These are phyloP conservation scores for Orthonevra nobilis DNA, from an alignment of 2,888 invertebrate genomes.

Conservation along the genomic window DNA sequence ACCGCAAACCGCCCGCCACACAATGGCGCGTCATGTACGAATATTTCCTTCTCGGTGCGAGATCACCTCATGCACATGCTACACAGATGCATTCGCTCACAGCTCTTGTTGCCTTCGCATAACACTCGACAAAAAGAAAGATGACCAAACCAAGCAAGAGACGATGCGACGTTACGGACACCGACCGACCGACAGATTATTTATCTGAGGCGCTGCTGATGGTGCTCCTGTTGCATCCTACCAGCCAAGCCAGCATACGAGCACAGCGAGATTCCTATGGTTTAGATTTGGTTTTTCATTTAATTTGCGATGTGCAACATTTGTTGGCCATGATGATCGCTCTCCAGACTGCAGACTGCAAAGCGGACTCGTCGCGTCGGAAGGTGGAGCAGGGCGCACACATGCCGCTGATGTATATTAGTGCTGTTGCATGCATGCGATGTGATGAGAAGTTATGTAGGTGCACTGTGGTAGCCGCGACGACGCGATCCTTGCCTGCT, in stretches of 20 bases:
- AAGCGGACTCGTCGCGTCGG: constrained; percentile 7
- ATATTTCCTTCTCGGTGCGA: constrained; percentile 41
- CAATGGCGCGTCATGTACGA: constrained; percentile 65
- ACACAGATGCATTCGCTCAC: constrained; percentile 28
- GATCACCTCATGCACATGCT: constrained; percentile 65
- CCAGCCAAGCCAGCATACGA: too few relatives aligned
- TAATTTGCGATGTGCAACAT: constrained; percentile 71
- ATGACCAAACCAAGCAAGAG: constrained; percentile 12
- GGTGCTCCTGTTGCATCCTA: constrained; percentile 20
- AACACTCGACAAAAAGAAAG: constrained; percentile 30
- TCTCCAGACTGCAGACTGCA: constrained; percentile 21
- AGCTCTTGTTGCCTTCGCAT: constrained; percentile 21
- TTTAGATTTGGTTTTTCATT: constrained; percentile 67
- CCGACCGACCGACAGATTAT: constrained; percentile 68
- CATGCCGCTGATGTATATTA: constrained; percentile 66
- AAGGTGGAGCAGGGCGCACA: constrained; percentile 55
- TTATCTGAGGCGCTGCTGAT: constrained; percentile 59
- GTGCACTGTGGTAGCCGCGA: constrained; percentile 38
- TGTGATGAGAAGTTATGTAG: constrained; percentile 69
- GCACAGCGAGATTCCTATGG: constrained; percentile 42
- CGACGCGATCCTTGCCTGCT: constrained; percentile 25
- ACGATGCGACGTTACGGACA: constrained; percentile 30
- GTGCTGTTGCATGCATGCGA: constrained; percentile 68
- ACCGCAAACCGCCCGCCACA: constrained; percentile 68
- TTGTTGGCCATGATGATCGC: constrained; percentile 64